phyloP scores from a whole-genome alignment of 37 sponge, comb jelly and placozoan species.

The Dysidea cf. avara region DNA sequence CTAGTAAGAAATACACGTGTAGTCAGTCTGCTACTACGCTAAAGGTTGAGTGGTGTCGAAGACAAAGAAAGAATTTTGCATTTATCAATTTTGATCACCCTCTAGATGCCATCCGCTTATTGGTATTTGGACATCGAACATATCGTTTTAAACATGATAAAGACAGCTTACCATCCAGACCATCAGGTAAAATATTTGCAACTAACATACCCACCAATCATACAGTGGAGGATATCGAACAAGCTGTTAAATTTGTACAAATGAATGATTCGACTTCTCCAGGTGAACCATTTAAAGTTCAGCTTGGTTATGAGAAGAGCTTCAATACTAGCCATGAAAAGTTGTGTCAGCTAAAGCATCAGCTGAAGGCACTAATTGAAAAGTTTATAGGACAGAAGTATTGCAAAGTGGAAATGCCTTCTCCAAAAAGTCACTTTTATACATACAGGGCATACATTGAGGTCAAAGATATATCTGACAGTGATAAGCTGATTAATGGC shows the following conservation, averaged over 20 bases:
- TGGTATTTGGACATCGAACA: no score
- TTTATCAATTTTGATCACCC: conserved; percentile 19
- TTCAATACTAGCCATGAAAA: conserved; percentile 37
- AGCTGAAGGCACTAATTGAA: conserved; percentile 2
- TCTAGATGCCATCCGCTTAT: background rate
- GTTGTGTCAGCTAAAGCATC: background rate
- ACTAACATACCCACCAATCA: conserved; percentile 9
- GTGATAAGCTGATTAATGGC: background rate
- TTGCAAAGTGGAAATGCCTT: conserved; percentile 4
- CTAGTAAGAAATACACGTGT: background rate
- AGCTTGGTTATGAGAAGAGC: conserved; percentile 17
- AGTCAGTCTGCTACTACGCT: conserved; percentile 8
- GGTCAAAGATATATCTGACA: conserved; percentile 40
- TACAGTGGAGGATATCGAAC: conserved; percentile 19
- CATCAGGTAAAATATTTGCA: conserved; percentile 16
- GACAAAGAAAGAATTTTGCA: conserved; percentile 34
- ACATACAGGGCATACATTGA: conserved; percentile 12
- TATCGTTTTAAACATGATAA: no score
- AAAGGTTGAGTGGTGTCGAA: conserved; percentile 50
- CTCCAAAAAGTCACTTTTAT: background rate
- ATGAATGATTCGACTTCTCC: background rate
- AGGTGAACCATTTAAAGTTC: background rate
- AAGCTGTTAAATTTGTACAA: conserved; percentile 13
- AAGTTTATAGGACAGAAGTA: background rate
- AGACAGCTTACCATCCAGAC: no score